Conservation (phyloP, 2,113 vertebrate species). For the Sapayoa aenigma region DNA sequence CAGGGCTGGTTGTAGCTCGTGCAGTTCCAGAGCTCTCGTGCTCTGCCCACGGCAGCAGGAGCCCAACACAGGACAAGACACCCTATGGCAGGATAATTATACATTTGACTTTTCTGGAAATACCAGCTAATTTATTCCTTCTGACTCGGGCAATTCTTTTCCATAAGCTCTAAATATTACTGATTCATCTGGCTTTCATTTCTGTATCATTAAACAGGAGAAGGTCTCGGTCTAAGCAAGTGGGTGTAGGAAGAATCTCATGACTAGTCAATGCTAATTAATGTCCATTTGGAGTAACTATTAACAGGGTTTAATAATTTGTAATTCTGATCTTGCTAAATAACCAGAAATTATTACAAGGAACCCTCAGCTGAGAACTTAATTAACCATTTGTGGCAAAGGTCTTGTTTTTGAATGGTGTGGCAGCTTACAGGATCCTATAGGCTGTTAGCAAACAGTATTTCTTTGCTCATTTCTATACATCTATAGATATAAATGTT, state of each 20-base stretch:
- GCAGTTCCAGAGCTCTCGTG: fast-evolving
- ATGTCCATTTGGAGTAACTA: slow-evolving; percentile 51
- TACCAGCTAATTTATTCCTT: background rate
- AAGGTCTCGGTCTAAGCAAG: slow-evolving; percentile 36
- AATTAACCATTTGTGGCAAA: background rate
- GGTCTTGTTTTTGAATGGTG: background rate
- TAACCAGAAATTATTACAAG: background rate
- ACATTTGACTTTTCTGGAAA: background rate
- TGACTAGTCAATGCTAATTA: slow-evolving; percentile 56
- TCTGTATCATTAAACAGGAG: slow-evolving; percentile 29
- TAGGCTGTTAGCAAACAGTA: fast-evolving
- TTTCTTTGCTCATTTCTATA: background rate
- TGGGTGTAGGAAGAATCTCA: slow-evolving; percentile 26
- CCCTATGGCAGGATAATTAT: background rate
- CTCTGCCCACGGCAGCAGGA: background rate
- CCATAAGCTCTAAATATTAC: background rate
- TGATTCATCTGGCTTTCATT: slow-evolving; percentile 27
- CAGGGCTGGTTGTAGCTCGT: fast-evolving
- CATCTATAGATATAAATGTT: fast-evolving
- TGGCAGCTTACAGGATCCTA: background rate
- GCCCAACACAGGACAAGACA: background rate
- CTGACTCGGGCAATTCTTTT: background rate
- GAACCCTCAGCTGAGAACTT: background rate
- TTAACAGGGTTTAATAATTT: slow-evolving; percentile 43
- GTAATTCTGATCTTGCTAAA: background rate